Percentiles rank a stretch among this genome's conserved stretches.
These are phyloP conservation scores for Spodoptera littoralis DNA, from an alignment of 2,888 invertebrate species.

Conservation along the genomic window DNA sequence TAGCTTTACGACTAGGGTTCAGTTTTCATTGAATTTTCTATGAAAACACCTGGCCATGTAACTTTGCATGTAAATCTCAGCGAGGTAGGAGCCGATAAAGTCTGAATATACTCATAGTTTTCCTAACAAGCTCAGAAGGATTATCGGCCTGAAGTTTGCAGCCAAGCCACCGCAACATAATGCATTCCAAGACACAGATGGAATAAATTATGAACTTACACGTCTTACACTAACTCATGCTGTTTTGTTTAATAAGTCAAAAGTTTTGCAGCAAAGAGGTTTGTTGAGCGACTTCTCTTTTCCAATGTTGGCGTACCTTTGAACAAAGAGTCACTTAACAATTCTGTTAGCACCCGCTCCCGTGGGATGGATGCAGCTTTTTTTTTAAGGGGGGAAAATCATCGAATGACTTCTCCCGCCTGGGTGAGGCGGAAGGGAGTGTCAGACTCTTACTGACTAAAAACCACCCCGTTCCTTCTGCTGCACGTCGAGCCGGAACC, in stretches of 20 bases:
- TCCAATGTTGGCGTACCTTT: neutral
- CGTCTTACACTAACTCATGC: conserved; percentile 4
- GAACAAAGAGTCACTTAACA: too few relatives aligned
- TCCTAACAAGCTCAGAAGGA: conserved; percentile 38
- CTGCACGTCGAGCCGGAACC: too few relatives aligned
- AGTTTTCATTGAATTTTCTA: conserved; percentile 30
- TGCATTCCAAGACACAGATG: conserved; percentile 22
- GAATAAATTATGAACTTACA: conserved; percentile 33
- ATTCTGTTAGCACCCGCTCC: too few relatives aligned
- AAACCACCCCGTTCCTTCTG: too few relatives aligned
- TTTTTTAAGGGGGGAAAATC: too few relatives aligned
- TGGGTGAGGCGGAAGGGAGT: too few relatives aligned
- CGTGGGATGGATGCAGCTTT: too few relatives aligned
- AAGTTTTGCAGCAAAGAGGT: neutral
- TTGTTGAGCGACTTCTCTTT: neutral
- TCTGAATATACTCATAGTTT: conserved; percentile 22
- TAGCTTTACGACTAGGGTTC: conserved; percentile 4
- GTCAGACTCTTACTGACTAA: too few relatives aligned
- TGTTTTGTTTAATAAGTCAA: conserved; percentile 3
- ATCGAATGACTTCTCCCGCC: too few relatives aligned
- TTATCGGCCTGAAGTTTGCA: conserved; percentile 46
- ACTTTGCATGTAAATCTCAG: conserved; percentile 18
- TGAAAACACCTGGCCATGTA: conserved; percentile 27
- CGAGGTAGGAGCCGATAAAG: conserved; percentile 21
- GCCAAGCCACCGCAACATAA: conserved; percentile 37